Evolutionary conservation across 2,888 invertebrate genomes (phyloP), one percentile per base, ranked within the genome.

Genomic region (Hypomecis punctinalis): DNA sequence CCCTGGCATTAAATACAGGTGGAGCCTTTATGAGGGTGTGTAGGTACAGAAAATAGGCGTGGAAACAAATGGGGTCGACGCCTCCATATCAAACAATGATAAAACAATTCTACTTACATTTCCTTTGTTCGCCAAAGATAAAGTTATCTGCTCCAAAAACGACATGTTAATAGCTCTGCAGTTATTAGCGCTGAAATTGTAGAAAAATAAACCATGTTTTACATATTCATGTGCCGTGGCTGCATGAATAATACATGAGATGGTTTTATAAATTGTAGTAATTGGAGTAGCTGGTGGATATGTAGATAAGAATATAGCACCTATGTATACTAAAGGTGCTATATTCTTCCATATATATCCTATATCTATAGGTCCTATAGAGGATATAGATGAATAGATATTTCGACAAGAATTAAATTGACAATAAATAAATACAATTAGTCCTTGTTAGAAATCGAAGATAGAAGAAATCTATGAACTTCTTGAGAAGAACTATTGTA

Each of bases 51-150:
- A 66, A 73, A 65, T 62, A 63, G 58, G 65, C 61, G 63, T 66
- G 61, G 46, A 63, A 53, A 66, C 45, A 59, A 61, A 54, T 13
- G 75, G 77, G 86, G 82, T 84, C 84, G 73, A 72, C 78, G 83
- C 66, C 73, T 88, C 72, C 71, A 66, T 74, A 76, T 73, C 72
- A 66, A 61, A 65, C 59, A 66, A 72, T 82, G 88, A 88, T 89
- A 88, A 84, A 72, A 5, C 70, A 73, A 81, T 77, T 79, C 79
- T 76, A 73, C 77, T 77, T 75, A 66, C 74, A 80, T 83, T 88
- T 83, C 79, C 83, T 81, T 83, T 83, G 83, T 83, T 81, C 59
- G 70, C 67, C 45, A 52, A 62, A 70, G 73, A 77, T 78, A 78
- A 79, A 69, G 61, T 61, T 74, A 74, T 71, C 63, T 46, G 68